A percentile compares a stretch with the other conserved stretches of the same genome.
phyloP scores from a whole-genome alignment of 2,888 invertebrate genomes.

The Frankliniella intonsa region DNA sequence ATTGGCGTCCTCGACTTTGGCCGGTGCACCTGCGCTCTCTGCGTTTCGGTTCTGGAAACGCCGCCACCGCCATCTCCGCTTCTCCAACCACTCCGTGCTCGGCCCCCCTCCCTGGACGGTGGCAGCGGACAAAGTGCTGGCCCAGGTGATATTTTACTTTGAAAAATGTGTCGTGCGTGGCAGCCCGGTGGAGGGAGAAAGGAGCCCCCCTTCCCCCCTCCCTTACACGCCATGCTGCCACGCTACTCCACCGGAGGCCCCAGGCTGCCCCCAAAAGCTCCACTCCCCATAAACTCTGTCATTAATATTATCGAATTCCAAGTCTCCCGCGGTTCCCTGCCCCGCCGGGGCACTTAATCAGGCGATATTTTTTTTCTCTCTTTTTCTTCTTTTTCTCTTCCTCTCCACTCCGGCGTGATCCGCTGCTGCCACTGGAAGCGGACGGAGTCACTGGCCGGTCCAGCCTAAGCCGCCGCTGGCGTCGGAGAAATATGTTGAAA shows the following conservation, averaged over 20 bases:
- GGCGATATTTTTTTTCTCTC: neutral
- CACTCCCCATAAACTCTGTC: neutral
- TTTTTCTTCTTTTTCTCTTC: neutral
- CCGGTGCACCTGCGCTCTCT: no score
- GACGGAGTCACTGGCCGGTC: no score
- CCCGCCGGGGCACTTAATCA: neutral
- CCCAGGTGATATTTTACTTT: neutral
- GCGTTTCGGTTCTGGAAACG: no score
- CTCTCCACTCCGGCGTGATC: no score
- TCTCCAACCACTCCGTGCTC: no score
- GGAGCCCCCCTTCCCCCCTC: no score
- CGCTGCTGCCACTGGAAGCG: no score
- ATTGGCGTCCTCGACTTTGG: no score
- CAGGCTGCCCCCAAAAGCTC: neutral
- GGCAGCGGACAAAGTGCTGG: neutral
- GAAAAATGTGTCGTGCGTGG: neutral
- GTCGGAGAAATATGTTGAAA: neutral
- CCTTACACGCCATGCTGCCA: no score
- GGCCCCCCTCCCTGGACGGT: no score
- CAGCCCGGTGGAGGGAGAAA: neutral
- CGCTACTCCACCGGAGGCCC: neutral
- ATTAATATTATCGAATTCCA: conserved; percentile 1
- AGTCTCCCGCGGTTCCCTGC: neutral
- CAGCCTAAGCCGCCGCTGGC: no score
- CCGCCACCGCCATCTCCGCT: no score